phyloP scores from a whole-genome alignment of 1,140 invertebrate species.

The Bombus waltoni region DNA sequence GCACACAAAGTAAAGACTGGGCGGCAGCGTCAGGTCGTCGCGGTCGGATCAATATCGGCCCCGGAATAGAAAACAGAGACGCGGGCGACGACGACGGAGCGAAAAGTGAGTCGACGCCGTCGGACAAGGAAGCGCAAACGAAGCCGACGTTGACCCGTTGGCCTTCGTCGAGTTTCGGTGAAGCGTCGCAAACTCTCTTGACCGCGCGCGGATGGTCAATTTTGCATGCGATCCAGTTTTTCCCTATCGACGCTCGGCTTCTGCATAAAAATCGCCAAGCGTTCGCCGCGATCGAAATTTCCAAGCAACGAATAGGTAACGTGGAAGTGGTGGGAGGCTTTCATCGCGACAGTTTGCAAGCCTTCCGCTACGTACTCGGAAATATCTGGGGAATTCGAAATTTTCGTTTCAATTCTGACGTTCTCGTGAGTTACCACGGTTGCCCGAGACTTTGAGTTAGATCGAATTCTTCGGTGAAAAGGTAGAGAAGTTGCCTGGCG shows the following conservation, averaged over 20 bases:
- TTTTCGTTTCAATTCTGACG: constrained; percentile 37
- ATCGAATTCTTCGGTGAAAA: constrained; percentile 37
- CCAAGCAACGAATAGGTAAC: not conserved
- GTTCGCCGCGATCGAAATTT: constrained; percentile 27
- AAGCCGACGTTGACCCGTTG: constrained; percentile 19
- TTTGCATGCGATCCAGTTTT: constrained; percentile 61
- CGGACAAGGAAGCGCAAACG: constrained; percentile 61
- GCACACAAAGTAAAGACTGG: constrained; percentile 74
- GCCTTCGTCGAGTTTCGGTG: constrained; percentile 40
- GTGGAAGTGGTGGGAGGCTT: not conserved
- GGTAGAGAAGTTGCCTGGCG: constrained; percentile 19
- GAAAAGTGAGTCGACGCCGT: constrained; percentile 37
- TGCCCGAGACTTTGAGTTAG: constrained; percentile 32
- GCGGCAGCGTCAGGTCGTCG: constrained; percentile 53
- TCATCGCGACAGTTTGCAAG: constrained; percentile 25
- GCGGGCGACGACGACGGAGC: constrained; percentile 16
- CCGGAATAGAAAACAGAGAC: constrained; percentile 65
- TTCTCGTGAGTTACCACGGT: constrained; percentile 21
- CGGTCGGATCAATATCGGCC: constrained; percentile 77
- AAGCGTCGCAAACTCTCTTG: constrained; percentile 36
- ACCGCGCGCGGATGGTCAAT: constrained; percentile 48
- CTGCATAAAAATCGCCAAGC: constrained; percentile 45
- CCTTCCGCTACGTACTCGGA: not conserved
- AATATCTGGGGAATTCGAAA: constrained; percentile 50
- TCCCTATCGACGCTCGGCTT: not conserved